Evolutionary conservation across 23 tunicate genomes (phyloP), one percentile per base, ranked within the genome.

Genomic region (Clavelina lepadiformis): DNA sequence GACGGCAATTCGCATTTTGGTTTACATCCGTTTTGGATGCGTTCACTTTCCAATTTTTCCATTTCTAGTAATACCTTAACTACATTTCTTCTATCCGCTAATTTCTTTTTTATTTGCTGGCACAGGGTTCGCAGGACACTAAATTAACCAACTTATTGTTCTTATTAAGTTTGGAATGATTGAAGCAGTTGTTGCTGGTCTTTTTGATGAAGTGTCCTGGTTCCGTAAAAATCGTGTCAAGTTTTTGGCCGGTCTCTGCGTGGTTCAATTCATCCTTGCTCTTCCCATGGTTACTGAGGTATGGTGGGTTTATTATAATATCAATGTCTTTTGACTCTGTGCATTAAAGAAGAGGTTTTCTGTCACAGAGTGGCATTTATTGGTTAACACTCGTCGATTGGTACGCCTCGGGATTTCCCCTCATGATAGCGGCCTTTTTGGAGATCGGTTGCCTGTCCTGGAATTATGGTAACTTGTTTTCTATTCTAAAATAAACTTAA

Each of bases 101-200:
- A n/a, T n/a, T n/a, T n/a, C n/a, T n/a, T n/a, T n/a, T n/a, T n/a
- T n/a, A n/a, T n/a, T n/a, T n/a, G n/a, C n/a, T n/a, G n/a, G n/a
- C n/a, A n/a, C n/a, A n/a, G n/a, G n/a, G n/a, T n/a, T n/a, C n/a
- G n/a, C n/a, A n/a, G n/a, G n/a, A n/a, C n/a, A n/a, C n/a, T n/a
- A n/a, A n/a, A n/a, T n/a, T n/a, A n/a, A n/a, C n/a, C n/a, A n/a
- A n/a, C n/a, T n/a, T n/a, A n/a, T n/a, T n/a, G n/a, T n/a, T n/a
- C n/a, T n/a, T n/a, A 21, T 69, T 51, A 30, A 81, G 88, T 81
- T 81, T 64, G 88, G 88, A 47, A 81, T 81, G 88, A 81, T 81
- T 58, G 88, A 81, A 44, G 79, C 73, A 0, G 79, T 81, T 28
- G 61, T 63, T 59, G 47, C 33, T 34, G 88, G 88, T 13, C 41